phyloP scores from a whole-genome alignment of 2,113 vertebrate species.

The Apistogramma diplotaenia region DNA sequence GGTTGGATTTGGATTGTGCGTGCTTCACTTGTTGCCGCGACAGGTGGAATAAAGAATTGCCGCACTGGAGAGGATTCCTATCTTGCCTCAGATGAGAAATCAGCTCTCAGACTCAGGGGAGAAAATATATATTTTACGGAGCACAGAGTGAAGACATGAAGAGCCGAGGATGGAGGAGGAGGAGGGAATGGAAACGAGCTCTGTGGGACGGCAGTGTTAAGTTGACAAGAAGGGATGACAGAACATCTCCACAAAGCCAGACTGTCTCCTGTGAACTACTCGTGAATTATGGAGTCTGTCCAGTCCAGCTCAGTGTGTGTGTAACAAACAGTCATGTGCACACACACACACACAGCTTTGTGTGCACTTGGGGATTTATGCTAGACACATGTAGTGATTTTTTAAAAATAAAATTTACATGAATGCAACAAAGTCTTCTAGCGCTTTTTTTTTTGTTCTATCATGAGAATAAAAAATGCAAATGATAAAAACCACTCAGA shows the following conservation, averaged over 20 bases:
- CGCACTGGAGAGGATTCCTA: conserved; percentile 35
- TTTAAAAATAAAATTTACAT: conserved; percentile 7
- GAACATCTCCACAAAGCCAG: conserved; percentile 58
- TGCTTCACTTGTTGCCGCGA: conserved; percentile 41
- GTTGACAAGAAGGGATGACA: conserved; percentile 69
- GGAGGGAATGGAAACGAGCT: conserved; percentile 58
- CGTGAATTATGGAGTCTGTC: conserved; percentile 63
- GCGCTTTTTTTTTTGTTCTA: not conserved
- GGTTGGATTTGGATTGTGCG: conserved; percentile 15
- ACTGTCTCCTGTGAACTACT: conserved; percentile 54
- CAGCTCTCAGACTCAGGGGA: conserved; percentile 45
- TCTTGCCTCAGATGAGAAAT: conserved; percentile 58
- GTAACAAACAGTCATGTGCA: conserved; percentile 14
- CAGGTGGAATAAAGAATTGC: conserved; percentile 55
- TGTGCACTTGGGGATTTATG: conserved; percentile 4
- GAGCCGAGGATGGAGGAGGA: conserved; percentile 39
- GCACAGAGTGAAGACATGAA: conserved; percentile 37
- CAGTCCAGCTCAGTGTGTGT: not conserved
- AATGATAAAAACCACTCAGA: not conserved
- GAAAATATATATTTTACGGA: conserved; percentile 66
- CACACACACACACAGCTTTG: not conserved
- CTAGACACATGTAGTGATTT: not conserved
- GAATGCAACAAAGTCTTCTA: not conserved
- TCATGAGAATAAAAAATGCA: conserved; percentile 1
- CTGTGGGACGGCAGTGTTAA: conserved; percentile 57